A percentile compares a stretch with the other conserved stretches of the same genome.
Evolutionary conservation across 2,797 vertebrate genomes (phyloP).

Genomic region (Nothura maculosa): DNA sequence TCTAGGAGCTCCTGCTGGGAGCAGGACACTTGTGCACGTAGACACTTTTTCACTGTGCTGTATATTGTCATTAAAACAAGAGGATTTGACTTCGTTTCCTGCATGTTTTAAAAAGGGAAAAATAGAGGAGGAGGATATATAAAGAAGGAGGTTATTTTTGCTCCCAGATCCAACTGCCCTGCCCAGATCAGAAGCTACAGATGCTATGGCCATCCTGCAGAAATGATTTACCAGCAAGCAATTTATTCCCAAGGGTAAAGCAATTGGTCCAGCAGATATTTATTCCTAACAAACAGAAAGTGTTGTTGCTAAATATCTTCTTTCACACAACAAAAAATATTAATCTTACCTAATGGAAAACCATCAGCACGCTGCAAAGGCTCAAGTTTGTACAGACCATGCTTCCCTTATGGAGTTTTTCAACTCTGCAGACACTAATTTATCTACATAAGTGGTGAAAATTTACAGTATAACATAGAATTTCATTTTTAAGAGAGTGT

Average conservation of each 20-base stretch:
- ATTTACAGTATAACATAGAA: constrained; percentile 24
- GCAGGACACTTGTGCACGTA: background rate
- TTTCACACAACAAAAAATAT: constrained; percentile 42
- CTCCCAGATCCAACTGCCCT: background rate
- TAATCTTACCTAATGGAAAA: constrained; percentile 56
- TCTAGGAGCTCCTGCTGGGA: background rate
- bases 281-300: constrained; percentile 46
- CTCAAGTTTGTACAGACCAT: background rate
- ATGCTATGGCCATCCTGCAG: background rate
- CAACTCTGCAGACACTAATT: background rate
- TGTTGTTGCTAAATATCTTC: constrained; percentile 46
- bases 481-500: background rate
- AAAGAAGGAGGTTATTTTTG: background rate
- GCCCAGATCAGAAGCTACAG: background rate
- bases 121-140: accelerated
- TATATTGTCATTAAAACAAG: background rate
- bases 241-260: constrained; percentile 37
- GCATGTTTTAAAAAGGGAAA: background rate
- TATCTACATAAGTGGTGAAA: background rate
- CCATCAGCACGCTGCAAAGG: constrained; percentile 48
- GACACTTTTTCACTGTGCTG: background rate
- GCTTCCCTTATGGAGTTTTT: constrained; percentile 26
- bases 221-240: constrained; percentile 17
- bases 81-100: background rate
- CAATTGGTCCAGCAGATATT: constrained; percentile 24